Base-by-base conservation (phyloP, 2,888 invertebrate species). In the Pachymerium ferrugineum region DNA sequence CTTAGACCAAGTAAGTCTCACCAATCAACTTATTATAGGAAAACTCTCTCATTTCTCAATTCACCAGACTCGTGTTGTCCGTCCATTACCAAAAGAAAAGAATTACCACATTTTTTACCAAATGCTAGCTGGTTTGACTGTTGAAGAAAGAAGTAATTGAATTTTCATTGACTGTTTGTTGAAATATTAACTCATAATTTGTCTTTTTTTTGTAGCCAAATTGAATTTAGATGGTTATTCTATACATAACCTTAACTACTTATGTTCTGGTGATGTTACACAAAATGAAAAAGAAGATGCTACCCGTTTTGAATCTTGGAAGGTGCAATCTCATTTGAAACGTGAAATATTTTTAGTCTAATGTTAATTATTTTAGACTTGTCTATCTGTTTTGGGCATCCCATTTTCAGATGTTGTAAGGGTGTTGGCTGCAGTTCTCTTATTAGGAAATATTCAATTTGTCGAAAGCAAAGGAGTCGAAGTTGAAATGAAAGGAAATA, bases 101-200 rank as follows among this genome's bases (percentile, higher is more conserved):
- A 97, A 96, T 85, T 97, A 94, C 84, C 95, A 97, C 83, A 94
- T 97, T 80, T 97, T 97, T 85, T 97, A 97, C 85, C 95, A 97
- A 86, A 90, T 97, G 89, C 84, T 93, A 72, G 94, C 94, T 19
- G 96, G 97, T 0, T 86, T 97, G 29, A 89, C 90, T 62, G 85
- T 88, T 73, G 95, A 96, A 78, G 97, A 97, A 82, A 85, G 91
- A 82, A 85, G 87, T 87, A 80, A 79, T 77, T 68, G 8, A 14
- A 42, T 62, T 12, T 10, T 25, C 25, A 3, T 47, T 47, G 8
- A n/a, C 38, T 1, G 28, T 14, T 25, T 1, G 28, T 8, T 28
- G 10, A 47, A 25, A 14, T 54, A 14, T 0, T 54, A 54, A 54
- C 12, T 25, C 12, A 25, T 16, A n/a, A 6, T 25, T 25, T 72